Conservation (phyloP, 2,113 vertebrate genomes). For the Spheniscus mendiculus region DNA sequence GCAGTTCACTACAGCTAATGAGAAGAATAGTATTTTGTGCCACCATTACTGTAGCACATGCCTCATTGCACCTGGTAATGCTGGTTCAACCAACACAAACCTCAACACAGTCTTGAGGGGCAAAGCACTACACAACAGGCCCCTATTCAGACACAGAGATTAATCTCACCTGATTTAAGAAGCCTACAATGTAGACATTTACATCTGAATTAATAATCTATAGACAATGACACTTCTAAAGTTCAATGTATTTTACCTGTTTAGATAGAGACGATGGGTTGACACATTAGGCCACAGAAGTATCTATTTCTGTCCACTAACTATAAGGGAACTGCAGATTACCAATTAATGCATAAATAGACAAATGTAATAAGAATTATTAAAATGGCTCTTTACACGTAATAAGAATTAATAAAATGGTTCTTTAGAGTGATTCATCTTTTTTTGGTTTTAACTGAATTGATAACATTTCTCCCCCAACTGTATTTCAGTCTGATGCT, state of each 20-base stretch:
- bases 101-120: neutral
- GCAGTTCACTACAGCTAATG: neutral
- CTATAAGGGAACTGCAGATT: neutral
- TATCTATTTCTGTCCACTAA: neutral
- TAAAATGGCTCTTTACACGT: neutral
- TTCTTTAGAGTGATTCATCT: neutral
- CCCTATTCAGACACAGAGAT: neutral
- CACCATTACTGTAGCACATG: neutral
- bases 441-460: neutral
- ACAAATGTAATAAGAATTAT: neutral
- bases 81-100: neutral
- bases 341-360: neutral
- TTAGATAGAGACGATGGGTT: neutral
- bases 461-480: rapidly evolving
- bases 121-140: neutral
- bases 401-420: too few species aligned
- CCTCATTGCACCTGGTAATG: neutral
- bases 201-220: neutral
- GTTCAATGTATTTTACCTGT: neutral
- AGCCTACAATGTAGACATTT: neutral
- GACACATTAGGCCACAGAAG: neutral
- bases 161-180: neutral
- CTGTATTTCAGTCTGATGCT: neutral
- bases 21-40: neutral
- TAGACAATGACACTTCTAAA: neutral